phyloP scores from a whole-genome alignment of 2,113 vertebrate species.

The Hippocampus mohnikei region DNA sequence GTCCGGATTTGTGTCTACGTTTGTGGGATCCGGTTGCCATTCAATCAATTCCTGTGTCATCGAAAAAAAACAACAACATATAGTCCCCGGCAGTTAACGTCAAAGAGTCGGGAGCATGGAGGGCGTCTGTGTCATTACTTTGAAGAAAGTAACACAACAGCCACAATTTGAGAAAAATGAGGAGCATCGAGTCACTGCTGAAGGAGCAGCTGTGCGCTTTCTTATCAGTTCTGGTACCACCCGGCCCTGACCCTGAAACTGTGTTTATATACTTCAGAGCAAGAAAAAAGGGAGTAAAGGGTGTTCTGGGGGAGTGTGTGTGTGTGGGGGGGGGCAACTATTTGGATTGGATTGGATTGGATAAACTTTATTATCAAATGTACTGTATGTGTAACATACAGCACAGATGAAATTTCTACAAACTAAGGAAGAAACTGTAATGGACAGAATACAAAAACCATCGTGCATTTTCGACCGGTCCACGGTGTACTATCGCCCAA shows the following conservation, averaged over 20 bases:
- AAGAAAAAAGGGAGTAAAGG: neutral
- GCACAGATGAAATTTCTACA: too few species aligned
- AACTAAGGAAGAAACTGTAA: constrained; percentile 13
- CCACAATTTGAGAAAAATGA: neutral
- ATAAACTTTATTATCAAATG: too few species aligned
- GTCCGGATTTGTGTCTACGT: too few species aligned
- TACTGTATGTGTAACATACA: too few species aligned
- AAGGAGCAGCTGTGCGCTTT: constrained; percentile 25
- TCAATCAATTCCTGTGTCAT: too few species aligned
- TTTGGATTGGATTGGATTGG: too few species aligned
- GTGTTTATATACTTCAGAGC: constrained; percentile 46
- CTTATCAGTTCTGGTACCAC: constrained; percentile 40
- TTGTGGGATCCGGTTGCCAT: too few species aligned
- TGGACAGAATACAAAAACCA: too few species aligned
- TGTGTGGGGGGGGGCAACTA: too few species aligned
- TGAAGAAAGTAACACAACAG: neutral
- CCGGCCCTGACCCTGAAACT: constrained; percentile 23
- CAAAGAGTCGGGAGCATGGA: neutral
- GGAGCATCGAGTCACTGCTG: neutral
- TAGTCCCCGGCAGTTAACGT: neutral
- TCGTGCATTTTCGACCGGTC: too few species aligned
- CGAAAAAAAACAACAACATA: constrained; percentile 24
- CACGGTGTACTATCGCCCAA: too few species aligned
- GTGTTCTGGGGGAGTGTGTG: neutral
- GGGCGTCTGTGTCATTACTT: neutral